These are phyloP conservation scores for Centropus bengalensis DNA, from an alignment of 2,113 vertebrate species.

Conservation along the genomic window DNA sequence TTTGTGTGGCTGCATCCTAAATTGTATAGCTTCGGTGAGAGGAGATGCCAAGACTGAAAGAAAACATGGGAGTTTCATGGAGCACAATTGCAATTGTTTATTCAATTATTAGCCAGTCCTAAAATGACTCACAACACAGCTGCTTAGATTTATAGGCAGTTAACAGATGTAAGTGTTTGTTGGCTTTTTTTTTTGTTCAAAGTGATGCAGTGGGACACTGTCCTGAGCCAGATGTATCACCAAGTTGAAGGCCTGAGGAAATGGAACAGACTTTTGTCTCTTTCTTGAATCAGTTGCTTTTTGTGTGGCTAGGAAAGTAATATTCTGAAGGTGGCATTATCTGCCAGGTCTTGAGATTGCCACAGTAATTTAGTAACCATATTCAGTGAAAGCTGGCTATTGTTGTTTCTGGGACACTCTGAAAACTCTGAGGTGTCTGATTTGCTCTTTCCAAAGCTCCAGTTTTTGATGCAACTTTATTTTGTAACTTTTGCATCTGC, in stretches of 20 bases:
- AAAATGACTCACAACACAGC: conserved; percentile 67
- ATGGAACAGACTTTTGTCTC: neutral
- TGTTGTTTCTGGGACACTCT: neutral
- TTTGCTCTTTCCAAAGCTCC: neutral
- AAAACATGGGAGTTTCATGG: conserved; percentile 8
- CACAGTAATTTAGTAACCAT: neutral
- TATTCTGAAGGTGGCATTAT: conserved; percentile 12
- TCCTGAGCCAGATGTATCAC: conserved; percentile 14
- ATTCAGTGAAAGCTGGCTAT: neutral
- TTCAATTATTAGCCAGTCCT: conserved; percentile 52
- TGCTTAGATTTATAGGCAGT: conserved; percentile 67
- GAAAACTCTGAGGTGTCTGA: conserved; percentile 1
- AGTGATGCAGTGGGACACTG: conserved; percentile 33
- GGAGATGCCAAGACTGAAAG: conserved; percentile 8
- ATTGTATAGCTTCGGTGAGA: neutral
- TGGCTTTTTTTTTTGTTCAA: conserved; percentile 56
- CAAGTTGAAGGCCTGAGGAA: conserved; percentile 16
- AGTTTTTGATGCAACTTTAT: neutral
- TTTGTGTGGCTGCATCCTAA: neutral
- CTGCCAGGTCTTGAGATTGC: neutral
- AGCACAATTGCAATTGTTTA: conserved; percentile 57
- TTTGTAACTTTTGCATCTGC: neutral
- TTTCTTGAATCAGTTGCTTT: conserved; percentile 7
- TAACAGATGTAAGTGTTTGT: conserved; percentile 62
- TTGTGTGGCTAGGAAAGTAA: neutral